Evolutionary conservation across 2,113 vertebrate species (phyloP), one percentile per base, ranked within the genome.

Genomic region (Geococcyx californianus): DNA sequence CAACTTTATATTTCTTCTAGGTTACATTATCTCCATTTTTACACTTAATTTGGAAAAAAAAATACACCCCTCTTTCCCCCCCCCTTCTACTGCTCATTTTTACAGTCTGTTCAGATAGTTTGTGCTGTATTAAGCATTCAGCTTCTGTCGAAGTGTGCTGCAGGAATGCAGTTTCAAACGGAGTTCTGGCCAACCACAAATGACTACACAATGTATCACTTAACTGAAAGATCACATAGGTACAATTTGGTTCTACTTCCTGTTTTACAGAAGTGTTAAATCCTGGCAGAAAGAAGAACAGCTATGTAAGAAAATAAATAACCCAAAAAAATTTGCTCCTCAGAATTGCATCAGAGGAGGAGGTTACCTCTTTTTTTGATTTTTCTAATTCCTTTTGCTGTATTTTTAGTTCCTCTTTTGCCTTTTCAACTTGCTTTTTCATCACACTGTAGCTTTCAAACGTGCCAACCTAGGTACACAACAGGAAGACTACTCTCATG

Each of bases 361-460:
- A 90, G 2, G 12, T 91, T 96, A 98, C 98, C 94, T 98, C 97
- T 31, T 36, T 77, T 67, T 92, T 95, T 63, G 94, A 96, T 62
- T 96, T 95, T 70, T 98, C 97, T 90, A 97, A 84, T 78, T 96
- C 94, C 21, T 88, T 85, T 47, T 87, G 42, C 59, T 93, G 89
- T 26, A 52, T 58, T 93, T 96, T 86, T 64, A 98, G 84, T 62
- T 98, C 90, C 11, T 97, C 86, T 78, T 40, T 90, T n/a, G 70
- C 95, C 56, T 62, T 97, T 59, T 95, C 74, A 3, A 98, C 89
- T 94, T 93, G 80, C 3, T 95, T 47, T 94, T 96, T 84, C 94
- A 96, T 95, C 29, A 11, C 31, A 11, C 11, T 80, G 84, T 83
- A 91, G 63, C 67, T 96, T 90, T 92, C 86, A 76, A 36, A 52